These are phyloP conservation scores for Callipepla californica DNA, from an alignment of 2,113 vertebrate species.

Conservation along the genomic window DNA sequence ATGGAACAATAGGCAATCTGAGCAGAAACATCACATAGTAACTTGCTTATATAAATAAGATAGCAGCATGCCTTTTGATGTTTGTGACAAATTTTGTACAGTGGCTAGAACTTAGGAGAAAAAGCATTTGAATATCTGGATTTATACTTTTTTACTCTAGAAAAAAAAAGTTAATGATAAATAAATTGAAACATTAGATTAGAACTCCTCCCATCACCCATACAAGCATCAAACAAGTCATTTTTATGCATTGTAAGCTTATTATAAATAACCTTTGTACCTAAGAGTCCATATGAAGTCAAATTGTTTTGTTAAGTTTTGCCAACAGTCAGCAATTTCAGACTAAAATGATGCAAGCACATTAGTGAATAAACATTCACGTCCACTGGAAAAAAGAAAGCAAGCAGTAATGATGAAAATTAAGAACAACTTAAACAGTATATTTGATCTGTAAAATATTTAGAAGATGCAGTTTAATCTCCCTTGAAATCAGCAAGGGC, in stretches of 20 bases:
- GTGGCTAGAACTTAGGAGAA: not conserved
- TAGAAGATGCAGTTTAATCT: not conserved
- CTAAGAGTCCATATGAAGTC: not conserved
- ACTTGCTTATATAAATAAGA: not conserved
- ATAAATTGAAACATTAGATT: not conserved
- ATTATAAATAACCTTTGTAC: not conserved
- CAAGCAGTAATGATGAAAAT: not conserved
- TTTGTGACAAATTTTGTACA: not conserved
- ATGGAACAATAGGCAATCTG: not conserved
- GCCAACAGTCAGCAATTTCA: not conserved
- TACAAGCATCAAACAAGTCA: not conserved
- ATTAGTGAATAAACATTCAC: not conserved
- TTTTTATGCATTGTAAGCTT: not conserved
- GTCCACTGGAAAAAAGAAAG: not conserved
- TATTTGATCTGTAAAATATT: not conserved
- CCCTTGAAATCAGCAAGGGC: not conserved
- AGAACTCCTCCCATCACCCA: not conserved
- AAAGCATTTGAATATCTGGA: not conserved
- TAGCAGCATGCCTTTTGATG: not conserved
- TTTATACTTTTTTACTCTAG: not conserved
- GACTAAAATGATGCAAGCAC: not conserved
- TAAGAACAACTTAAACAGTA: not conserved
- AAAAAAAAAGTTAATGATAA: not conserved
- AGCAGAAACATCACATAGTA: not conserved
- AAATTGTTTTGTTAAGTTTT: not conserved